Conservation (phyloP, 2,113 vertebrate species). For the Drymodes brunneopygia region DNA sequence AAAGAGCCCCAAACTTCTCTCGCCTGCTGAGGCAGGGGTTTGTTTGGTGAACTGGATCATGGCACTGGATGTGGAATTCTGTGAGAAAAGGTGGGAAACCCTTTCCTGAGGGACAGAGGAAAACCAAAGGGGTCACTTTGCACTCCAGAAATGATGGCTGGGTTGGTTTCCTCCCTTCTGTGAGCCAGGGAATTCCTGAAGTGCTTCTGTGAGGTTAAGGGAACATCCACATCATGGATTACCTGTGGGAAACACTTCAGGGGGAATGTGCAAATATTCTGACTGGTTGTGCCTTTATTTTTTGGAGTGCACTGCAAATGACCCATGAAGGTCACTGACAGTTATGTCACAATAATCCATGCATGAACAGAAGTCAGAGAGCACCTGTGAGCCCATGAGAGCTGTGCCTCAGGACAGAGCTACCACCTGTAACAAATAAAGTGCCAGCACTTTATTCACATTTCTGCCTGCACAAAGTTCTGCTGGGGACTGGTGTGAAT, state of each 20-base stretch:
- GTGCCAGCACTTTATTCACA: background rate
- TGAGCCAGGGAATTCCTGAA: constrained; percentile 51
- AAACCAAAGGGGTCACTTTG: constrained; percentile 3
- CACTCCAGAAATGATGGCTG: constrained; percentile 67
- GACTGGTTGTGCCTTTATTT: constrained; percentile 71
- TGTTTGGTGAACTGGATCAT: background rate
- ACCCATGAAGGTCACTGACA: background rate
- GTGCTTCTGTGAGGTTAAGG: constrained; percentile 74
- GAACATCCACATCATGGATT: constrained; percentile 64
- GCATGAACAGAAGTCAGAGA: background rate
- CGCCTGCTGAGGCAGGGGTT: background rate
- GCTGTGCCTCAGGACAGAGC: background rate
- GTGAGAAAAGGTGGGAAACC: background rate
- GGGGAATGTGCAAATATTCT: constrained; percentile 89
- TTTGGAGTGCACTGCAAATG: constrained; percentile 57
- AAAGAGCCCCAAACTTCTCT: background rate
- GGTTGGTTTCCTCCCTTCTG: constrained; percentile 33
- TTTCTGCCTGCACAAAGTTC: background rate
- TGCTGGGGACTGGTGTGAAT: background rate
- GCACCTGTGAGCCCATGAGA: background rate
- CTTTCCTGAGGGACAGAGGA: background rate
- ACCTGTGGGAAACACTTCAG: constrained; percentile 73
- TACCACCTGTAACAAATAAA: too few relatives aligned
- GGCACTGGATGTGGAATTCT: background rate
- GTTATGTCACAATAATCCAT: background rate